A percentile compares a stretch with the other conserved stretches of the same genome.
Conservation (phyloP, 2,888 invertebrate genomes). For the Chromoteleia sp. region DNA sequence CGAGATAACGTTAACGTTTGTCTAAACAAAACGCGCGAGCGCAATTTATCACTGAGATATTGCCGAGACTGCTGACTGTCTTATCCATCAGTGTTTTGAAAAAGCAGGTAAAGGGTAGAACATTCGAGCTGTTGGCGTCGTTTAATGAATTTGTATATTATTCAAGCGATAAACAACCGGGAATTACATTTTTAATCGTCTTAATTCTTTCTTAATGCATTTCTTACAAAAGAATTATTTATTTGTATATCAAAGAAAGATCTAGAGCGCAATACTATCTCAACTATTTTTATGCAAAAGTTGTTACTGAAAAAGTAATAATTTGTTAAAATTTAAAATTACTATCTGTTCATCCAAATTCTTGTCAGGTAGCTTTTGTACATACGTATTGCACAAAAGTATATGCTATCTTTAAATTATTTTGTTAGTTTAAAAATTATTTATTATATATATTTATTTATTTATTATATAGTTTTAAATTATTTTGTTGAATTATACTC, state of each 20-base stretch:
- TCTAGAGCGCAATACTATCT: background rate
- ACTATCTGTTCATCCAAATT: too few relatives aligned
- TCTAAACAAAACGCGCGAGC: constrained; percentile 76
- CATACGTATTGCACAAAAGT: too few relatives aligned
- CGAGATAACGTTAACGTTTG: constrained; percentile 71
- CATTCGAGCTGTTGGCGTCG: constrained; percentile 55
- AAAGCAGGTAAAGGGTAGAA: constrained; percentile 58
- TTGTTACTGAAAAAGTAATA: too few relatives aligned
- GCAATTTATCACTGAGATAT: constrained; percentile 77
- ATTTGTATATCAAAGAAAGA: background rate
- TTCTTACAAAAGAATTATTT: background rate
- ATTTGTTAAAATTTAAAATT: too few relatives aligned
- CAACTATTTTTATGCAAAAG: background rate
- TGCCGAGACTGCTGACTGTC: constrained; percentile 76
- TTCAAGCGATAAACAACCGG: constrained; percentile 26
- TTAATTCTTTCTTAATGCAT: background rate
- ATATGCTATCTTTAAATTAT: too few relatives aligned
- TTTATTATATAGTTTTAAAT: too few relatives aligned
- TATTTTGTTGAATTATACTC: too few relatives aligned
- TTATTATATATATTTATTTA: too few relatives aligned
- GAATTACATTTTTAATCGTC: constrained; percentile 27
- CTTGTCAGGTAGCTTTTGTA: too few relatives aligned
- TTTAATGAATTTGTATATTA: constrained; percentile 52
- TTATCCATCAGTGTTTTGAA: constrained; percentile 61
- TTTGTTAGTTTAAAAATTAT: too few relatives aligned